Evolutionary conservation across 2,113 vertebrate species (phyloP), one percentile per base, ranked within the genome.

Genomic region (Centropristis striata): DNA sequence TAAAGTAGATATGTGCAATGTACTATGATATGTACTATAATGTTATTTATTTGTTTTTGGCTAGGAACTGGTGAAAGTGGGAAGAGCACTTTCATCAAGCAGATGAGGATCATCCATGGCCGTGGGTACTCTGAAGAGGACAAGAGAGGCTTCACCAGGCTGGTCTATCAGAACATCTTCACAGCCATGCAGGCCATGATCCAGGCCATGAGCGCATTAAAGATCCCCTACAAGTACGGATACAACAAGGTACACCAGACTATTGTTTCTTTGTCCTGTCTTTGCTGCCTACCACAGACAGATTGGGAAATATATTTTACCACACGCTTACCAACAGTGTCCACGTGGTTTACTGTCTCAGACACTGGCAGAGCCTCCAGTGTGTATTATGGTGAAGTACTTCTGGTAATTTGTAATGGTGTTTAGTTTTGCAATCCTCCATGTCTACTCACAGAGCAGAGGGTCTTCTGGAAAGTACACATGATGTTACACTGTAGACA

Each of bases 151-250:
- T 99, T 98, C 95, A 98, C 95, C 60, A 96, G 96, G 91, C 75
- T 99, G 88, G 97, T 99, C 76, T 98, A 97, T 91, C 97, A 99
- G 95, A 99, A 99, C 95, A 98, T 99, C 93, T 97, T 98, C 93
- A 99, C 97, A 18, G 96, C 98, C 83, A 96, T 98, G 96, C 98
- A 99, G 93, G 94, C 98, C 83, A 99, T 99, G 97, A 96, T 98
- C 91, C 96, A 95, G 83, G 98, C 98, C 71, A 99, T 98, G 98
- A 96, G 95, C 64, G 95, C 96, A 0, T 95, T 99, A 81, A 96
- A 97, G 92, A 99, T 99, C 87, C 96, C 96, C 11, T 99, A 99
- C 95, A 97, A 96, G 89, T 95, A 95, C 61, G 96, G 97, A 70
- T 87, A 96, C 88, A 99, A 98, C 86, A 95, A 98, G 97, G 98